Conservation (phyloP, 2,888 invertebrate genomes). For the Macrophya annulata region DNA sequence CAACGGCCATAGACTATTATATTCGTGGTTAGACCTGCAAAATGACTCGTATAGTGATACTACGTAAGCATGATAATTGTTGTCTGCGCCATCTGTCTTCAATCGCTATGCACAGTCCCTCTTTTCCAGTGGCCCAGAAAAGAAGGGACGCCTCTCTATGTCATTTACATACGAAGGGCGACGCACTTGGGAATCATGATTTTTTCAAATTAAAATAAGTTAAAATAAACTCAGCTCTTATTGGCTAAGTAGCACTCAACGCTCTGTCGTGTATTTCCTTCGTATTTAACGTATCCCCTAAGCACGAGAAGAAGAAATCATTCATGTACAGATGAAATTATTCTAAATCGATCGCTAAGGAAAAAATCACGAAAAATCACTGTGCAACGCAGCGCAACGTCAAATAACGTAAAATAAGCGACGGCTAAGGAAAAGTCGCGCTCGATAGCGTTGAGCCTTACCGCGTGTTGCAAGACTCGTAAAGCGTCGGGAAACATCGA, state of each 20-base stretch:
- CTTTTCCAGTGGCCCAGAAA: too few species aligned
- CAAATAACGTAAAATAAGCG: conserved; percentile 9
- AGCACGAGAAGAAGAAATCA: conserved; percentile 16
- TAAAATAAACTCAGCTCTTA: conserved; percentile 5
- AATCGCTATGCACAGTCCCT: too few species aligned
- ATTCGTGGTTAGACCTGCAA: too few species aligned
- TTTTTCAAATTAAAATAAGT: conserved; percentile 11
- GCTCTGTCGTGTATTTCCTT: conserved; percentile 15
- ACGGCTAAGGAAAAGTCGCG: conserved; percentile 13
- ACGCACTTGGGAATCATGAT: conserved; percentile 9
- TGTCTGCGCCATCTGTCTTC: too few species aligned
- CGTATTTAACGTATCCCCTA: background rate
- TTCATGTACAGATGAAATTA: background rate
- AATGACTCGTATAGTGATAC: too few species aligned
- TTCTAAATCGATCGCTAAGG: conserved; percentile 12
- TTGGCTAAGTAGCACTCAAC: conserved; percentile 2
- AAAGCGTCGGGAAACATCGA: conserved; percentile 4
- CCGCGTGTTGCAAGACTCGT: conserved; percentile 1
- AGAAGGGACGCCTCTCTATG: too few species aligned
- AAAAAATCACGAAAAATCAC: conserved; percentile 5
- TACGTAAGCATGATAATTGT: too few species aligned
- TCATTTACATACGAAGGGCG: too few species aligned
- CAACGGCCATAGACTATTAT: too few species aligned
- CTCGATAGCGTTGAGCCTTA: background rate
- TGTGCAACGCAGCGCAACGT: conserved; percentile 19